These are phyloP conservation scores for Ahaetulla prasina DNA, from an alignment of 2,113 vertebrate species.

Conservation along the genomic window DNA sequence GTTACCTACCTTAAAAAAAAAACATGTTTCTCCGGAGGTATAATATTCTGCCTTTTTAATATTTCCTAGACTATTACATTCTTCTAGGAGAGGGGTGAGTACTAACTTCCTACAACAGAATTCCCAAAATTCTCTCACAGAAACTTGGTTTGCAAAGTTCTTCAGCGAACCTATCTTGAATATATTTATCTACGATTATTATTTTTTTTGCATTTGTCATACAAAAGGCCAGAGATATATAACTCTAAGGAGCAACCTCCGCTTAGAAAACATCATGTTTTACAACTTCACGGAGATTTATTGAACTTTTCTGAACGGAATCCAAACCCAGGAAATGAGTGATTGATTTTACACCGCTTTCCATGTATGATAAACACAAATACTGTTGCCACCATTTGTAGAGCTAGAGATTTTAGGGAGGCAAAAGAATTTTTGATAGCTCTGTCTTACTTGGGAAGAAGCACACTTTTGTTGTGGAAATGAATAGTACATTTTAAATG, in stretches of 20 bases:
- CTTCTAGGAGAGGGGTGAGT: no score
- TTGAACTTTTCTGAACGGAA: neutral
- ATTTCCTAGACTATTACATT: no score
- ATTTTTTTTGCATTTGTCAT: neutral
- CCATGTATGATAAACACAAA: neutral
- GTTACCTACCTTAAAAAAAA: no score
- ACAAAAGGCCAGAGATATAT: neutral
- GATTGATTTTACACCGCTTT: neutral
- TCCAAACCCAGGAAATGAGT: neutral
- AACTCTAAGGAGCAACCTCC: neutral
- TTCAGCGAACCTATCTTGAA: neutral
- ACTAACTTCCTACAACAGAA: neutral
- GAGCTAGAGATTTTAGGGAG: neutral
- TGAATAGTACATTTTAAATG: neutral
- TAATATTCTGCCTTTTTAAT: no score
- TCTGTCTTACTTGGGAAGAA: neutral
- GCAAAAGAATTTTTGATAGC: neutral
- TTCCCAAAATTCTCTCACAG: neutral
- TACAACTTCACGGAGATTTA: neutral
- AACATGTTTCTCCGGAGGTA: no score
- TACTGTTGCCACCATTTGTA: neutral
- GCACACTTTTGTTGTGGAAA: neutral
- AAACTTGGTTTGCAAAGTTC: neutral
- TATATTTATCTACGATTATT: neutral
- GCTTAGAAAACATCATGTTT: slow-evolving; percentile 4